Conservation (phyloP, 2,797 vertebrate genomes). For the Petrocephalus sullivani region DNA sequence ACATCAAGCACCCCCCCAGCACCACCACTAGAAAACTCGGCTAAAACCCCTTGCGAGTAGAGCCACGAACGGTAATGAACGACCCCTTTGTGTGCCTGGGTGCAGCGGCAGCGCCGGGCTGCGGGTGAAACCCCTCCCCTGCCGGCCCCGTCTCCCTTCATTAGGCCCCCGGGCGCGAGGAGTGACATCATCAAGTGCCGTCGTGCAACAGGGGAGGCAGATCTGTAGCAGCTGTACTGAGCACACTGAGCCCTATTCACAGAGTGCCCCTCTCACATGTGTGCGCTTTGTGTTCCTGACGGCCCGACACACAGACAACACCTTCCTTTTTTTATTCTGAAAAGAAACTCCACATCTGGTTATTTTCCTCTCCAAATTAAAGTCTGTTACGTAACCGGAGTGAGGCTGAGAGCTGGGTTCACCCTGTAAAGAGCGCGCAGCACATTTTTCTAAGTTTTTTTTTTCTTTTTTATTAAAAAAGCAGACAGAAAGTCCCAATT, state of each 20-base stretch:
- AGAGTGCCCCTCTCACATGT: constrained; percentile 50
- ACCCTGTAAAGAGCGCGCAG: background rate
- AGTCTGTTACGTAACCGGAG: constrained; percentile 28
- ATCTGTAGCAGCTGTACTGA: constrained; percentile 61
- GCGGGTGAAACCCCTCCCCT: background rate
- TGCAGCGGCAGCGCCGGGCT: background rate
- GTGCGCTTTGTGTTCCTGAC: constrained; percentile 42
- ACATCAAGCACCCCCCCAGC: background rate
- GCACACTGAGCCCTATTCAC: constrained; percentile 58
- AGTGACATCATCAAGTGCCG: constrained; percentile 59
- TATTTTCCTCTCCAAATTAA: constrained; percentile 52
- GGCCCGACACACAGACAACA: constrained; percentile 37
- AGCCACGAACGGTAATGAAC: constrained; percentile 1
- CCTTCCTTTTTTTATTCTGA: constrained; percentile 18
- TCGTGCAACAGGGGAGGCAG: constrained; percentile 58
- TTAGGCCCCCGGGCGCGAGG: constrained; percentile 49
- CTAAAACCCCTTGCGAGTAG: background rate
- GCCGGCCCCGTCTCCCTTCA: constrained; percentile 50
- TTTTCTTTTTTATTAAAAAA: background rate
- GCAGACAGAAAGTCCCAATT: constrained; percentile 39
- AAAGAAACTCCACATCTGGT: constrained; percentile 22
- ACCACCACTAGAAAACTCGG: background rate
- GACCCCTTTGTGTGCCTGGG: constrained; percentile 21
- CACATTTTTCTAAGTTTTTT: constrained; percentile 7
- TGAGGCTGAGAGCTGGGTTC: background rate